phyloP scores from a whole-genome alignment of 2,113 vertebrate species.

The Oncorhynchus kisutch region DNA sequence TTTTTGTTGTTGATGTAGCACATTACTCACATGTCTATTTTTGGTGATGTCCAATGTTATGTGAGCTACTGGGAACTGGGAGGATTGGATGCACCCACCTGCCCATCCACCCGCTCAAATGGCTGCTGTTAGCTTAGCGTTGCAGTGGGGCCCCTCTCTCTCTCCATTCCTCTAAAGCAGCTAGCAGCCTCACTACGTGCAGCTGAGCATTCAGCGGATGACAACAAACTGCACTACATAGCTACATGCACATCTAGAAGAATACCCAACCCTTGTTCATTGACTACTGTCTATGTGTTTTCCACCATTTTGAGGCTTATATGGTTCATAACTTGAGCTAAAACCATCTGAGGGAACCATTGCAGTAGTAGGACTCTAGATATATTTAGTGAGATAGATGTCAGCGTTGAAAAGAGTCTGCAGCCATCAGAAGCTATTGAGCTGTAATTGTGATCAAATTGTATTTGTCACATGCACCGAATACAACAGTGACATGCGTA shows the following conservation, averaged over 20 bases:
- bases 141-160: constrained; percentile 16
- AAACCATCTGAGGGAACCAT: background rate
- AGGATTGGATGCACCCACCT: too few relatives aligned
- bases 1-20: background rate
- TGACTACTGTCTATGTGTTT: background rate
- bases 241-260: too few relatives aligned
- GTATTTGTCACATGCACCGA: too few relatives aligned
- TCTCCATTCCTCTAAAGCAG: constrained; percentile 11
- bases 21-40: constrained; percentile 50
- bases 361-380: too few relatives aligned
- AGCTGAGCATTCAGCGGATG: constrained; percentile 39
- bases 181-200: constrained; percentile 26
- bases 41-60: constrained; percentile 40
- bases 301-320: background rate
- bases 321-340: background rate
- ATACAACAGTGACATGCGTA: too few relatives aligned
- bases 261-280: background rate
- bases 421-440: background rate
- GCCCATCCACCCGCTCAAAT: constrained; percentile 26
- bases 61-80: constrained; percentile 33
- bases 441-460: background rate
- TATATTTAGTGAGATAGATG: background rate
- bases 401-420: background rate
- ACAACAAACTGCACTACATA: background rate
- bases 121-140: constrained; percentile 10